phyloP scores from a whole-genome alignment of 2,797 vertebrate genomes.

The Varecia variegata region DNA sequence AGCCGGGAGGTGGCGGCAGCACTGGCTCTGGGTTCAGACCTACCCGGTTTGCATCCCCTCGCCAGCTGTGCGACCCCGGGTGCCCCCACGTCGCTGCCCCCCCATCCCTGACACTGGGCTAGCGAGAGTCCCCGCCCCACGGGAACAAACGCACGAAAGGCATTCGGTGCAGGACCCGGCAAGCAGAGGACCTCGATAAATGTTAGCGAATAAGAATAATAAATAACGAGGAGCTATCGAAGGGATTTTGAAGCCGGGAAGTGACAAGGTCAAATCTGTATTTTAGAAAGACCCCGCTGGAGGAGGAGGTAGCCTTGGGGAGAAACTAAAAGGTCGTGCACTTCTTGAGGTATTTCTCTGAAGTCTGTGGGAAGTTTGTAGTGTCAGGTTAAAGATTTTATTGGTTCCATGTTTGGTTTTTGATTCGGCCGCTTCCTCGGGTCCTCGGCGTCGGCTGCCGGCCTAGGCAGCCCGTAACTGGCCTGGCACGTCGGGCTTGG shows the following conservation, averaged over 20 bases:
- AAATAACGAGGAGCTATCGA: conserved; percentile 51
- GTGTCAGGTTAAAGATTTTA: conserved; percentile 76
- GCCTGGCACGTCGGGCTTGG: background rate
- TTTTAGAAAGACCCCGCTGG: conserved; percentile 56
- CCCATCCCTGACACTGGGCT: background rate
- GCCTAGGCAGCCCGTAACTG: background rate
- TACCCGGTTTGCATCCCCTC: background rate
- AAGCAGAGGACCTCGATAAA: conserved; percentile 23
- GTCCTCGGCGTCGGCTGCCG: background rate
- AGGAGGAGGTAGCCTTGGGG: conserved; percentile 70
- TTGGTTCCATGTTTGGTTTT: conserved; percentile 76
- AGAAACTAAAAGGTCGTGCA: conserved; percentile 64
- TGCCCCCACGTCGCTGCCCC: background rate
- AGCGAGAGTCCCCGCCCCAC: background rate
- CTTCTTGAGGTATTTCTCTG: conserved; percentile 76
- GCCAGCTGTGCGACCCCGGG: background rate
- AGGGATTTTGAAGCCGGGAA: conserved; percentile 57
- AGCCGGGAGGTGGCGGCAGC: background rate
- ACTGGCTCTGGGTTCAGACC: background rate
- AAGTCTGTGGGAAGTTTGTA: conserved; percentile 80
- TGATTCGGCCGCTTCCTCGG: conserved; percentile 61
- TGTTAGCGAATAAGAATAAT: conserved; percentile 61
- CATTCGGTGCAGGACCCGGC: background rate
- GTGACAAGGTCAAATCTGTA: conserved; percentile 73
- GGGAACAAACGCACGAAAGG: conserved; percentile 4